Percentiles rank a stretch among this genome's conserved stretches.
Evolutionary conservation across 92 coral and sea anemone genomes (phyloP).

Genomic region (Zoanthus sociatus): DNA sequence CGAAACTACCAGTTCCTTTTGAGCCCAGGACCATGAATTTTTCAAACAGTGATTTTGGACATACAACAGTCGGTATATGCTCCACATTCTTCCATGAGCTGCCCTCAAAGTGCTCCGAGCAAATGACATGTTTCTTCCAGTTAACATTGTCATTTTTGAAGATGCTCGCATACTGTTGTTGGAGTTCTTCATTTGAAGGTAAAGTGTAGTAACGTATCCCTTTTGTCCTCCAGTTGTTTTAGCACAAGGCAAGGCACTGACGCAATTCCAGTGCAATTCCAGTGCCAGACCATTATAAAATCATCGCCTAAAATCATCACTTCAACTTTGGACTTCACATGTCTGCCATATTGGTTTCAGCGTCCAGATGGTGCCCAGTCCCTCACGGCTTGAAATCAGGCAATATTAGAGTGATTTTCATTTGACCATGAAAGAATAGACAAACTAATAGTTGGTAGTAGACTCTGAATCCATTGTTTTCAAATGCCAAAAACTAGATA

Average conservation of each 20-base stretch:
- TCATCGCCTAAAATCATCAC: no score
- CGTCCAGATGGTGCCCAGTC: conserved; percentile 60
- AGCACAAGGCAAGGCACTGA: conserved; percentile 61
- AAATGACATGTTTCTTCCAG: conserved; percentile 24
- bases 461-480: no score
- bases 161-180: conserved; percentile 46
- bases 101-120: not conserved
- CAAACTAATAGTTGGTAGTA: no score
- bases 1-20: conserved; percentile 26
- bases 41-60: not conserved
- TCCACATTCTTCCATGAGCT: conserved; percentile 48
- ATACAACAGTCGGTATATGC: conserved; percentile 12
- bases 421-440: no score
- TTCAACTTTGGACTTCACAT: conserved; percentile 1
- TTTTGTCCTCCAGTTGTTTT: conserved; percentile 69
- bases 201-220: conserved; percentile 59
- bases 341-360: conserved; percentile 59
- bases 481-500: no score
- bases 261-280: conserved; percentile 38
- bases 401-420: no score
- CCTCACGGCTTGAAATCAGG: conserved; percentile 63
- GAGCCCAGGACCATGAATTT: conserved; percentile 14
- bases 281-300: not conserved
- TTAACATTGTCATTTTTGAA: conserved; percentile 62
- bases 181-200: conserved; percentile 58